Evolutionary conservation across 2,888 invertebrate species (phyloP).

Genomic region (Laspeyria flexula): DNA sequence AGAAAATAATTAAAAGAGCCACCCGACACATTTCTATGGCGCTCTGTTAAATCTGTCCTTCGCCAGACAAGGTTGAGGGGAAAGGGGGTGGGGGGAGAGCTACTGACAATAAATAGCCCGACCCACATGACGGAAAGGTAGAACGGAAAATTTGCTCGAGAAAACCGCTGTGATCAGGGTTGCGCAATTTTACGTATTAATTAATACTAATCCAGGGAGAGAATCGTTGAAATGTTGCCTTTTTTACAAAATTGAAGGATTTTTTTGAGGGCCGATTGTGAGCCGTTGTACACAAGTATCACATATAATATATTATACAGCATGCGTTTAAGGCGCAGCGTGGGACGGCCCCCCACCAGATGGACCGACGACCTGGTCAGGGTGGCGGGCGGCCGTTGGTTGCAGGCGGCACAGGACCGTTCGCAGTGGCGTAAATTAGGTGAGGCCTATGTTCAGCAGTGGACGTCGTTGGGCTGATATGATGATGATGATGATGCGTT

Average conservation of each 20-base stretch:
- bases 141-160: slow-evolving; percentile 55
- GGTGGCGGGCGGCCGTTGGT: no score
- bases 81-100: background rate
- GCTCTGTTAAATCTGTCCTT: slow-evolving; percentile 40
- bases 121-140: slow-evolving; percentile 48
- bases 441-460: no score
- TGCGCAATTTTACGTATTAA: slow-evolving; percentile 13
- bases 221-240: background rate
- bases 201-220: background rate
- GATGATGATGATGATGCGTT: no score
- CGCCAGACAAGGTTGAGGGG: slow-evolving; percentile 30
- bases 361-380: no score
- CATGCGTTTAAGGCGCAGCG: no score
- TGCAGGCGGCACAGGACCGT: no score
- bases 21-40: slow-evolving; percentile 39
- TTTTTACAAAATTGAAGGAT: background rate
- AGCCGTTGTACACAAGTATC: background rate
- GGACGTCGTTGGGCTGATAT: no score
- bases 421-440: no score
- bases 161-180: slow-evolving; percentile 38
- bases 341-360: no score
- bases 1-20: slow-evolving; percentile 41
- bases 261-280: background rate
- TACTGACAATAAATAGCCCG: slow-evolving; percentile 37
- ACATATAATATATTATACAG: no score